Conservation (phyloP, 2,113 vertebrate species). For the Ciconia stormi region DNA sequence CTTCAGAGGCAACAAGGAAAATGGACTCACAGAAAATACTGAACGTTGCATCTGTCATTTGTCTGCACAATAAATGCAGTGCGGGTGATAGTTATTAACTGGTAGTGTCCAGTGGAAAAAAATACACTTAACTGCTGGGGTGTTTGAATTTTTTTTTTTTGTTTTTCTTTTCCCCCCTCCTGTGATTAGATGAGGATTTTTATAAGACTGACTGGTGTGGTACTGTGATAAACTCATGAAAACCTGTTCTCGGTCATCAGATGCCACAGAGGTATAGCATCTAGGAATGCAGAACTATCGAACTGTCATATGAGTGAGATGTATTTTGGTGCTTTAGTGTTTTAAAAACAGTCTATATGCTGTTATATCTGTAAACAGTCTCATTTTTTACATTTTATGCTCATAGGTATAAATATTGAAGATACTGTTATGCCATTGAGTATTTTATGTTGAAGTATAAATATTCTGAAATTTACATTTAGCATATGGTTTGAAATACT, state of each 20-base stretch:
- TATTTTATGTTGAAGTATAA: neutral
- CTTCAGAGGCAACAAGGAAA: neutral
- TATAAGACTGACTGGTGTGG: neutral
- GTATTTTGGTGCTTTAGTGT: neutral
- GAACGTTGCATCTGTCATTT: neutral
- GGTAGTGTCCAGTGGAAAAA: neutral
- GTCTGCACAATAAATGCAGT: neutral
- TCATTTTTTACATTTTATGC: neutral
- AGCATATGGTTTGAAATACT: neutral
- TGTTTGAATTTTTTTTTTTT: neutral
- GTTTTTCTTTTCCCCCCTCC: neutral
- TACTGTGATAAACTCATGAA: neutral
- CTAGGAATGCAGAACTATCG: neutral
- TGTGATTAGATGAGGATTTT: neutral
- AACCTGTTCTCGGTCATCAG: neutral
- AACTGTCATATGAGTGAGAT: neutral
- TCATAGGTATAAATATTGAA: neutral
- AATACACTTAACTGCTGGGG: neutral
- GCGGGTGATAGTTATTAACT: neutral
- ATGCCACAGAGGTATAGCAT: neutral
- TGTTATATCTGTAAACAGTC: neutral
- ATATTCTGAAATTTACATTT: neutral
- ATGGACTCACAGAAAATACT: neutral
- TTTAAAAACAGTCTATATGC: neutral
- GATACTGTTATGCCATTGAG: neutral